Evolutionary conservation across 2,113 vertebrate species (phyloP).

Genomic region (Marmota flaviventris): DNA sequence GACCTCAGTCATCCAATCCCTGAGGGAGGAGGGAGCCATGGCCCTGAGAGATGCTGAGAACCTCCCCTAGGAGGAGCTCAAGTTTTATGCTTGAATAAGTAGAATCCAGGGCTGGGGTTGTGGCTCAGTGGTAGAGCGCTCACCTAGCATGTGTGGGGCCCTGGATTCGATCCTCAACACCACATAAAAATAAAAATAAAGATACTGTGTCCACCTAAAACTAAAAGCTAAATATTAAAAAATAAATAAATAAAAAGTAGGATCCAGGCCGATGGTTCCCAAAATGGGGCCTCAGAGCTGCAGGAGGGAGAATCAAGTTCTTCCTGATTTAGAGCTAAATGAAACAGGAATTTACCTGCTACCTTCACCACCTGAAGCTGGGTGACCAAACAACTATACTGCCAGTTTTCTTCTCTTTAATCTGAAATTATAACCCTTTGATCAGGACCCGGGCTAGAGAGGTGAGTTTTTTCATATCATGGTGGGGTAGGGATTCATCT

Average conservation of each 20-base stretch:
- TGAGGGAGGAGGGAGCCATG: accelerated
- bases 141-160: no score
- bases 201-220: no score
- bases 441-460: not conserved
- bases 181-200: no score
- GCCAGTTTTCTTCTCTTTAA: not conserved
- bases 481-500: not conserved
- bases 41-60: not conserved
- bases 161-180: no score
- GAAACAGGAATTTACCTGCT: not conserved
- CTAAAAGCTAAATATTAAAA: no score
- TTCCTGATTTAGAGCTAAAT: not conserved
- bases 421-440: not conserved
- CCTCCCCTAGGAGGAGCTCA: not conserved
- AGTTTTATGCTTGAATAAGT: not conserved
- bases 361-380: not conserved
- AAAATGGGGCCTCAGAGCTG: not conserved
- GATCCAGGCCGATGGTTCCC: not conserved
- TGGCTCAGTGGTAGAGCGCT: no score
- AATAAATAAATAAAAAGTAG: not conserved
- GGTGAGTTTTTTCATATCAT: not conserved
- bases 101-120: not conserved
- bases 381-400: not conserved
- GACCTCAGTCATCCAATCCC: conserved; percentile 68
- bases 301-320: not conserved